Percentiles rank a stretch among this genome's conserved stretches.
Conservation (phyloP, 1,140 invertebrate species). For the Globodera rostochiensis region DNA sequence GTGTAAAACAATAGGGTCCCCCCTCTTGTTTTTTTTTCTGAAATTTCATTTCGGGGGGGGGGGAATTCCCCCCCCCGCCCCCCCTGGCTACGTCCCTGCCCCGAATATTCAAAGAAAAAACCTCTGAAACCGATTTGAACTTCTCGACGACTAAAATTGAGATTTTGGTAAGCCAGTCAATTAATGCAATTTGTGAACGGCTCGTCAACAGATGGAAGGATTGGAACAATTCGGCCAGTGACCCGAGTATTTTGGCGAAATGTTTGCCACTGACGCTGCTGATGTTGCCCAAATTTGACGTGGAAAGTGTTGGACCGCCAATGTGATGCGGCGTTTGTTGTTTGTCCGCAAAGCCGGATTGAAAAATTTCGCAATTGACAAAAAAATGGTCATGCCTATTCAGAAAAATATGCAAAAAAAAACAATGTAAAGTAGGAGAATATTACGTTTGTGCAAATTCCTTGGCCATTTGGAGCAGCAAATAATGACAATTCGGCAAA, state of each 20-base stretch:
- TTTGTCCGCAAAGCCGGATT: conserved; percentile 2
- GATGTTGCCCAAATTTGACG: neutral
- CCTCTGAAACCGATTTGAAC: conserved; percentile 19
- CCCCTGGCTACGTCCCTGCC: no score
- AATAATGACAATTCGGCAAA: conserved; percentile 22
- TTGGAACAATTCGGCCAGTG: conserved; percentile 16
- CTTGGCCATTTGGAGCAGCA: conserved; percentile 26
- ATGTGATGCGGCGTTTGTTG: neutral
- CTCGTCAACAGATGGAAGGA: conserved; percentile 8
- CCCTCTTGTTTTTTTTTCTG: no score
- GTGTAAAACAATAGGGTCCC: no score
- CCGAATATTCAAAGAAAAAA: neutral
- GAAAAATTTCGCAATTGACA: conserved; percentile 31
- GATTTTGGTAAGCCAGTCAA: conserved; percentile 23
- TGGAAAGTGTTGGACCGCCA: neutral
- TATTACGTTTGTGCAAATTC: conserved; percentile 36
- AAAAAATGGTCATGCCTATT: conserved; percentile 41
- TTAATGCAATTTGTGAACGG: neutral
- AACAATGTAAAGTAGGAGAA: neutral
- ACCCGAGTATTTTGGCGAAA: conserved; percentile 32
- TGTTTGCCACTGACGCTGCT: conserved; percentile 28
- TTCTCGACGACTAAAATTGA: conserved; percentile 1
- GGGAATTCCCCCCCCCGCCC: no score
- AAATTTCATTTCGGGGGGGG: no score
- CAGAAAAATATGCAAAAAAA: conserved; percentile 14